Conservation (phyloP, 2,113 vertebrate species). For the Prionailurus bengalensis region DNA sequence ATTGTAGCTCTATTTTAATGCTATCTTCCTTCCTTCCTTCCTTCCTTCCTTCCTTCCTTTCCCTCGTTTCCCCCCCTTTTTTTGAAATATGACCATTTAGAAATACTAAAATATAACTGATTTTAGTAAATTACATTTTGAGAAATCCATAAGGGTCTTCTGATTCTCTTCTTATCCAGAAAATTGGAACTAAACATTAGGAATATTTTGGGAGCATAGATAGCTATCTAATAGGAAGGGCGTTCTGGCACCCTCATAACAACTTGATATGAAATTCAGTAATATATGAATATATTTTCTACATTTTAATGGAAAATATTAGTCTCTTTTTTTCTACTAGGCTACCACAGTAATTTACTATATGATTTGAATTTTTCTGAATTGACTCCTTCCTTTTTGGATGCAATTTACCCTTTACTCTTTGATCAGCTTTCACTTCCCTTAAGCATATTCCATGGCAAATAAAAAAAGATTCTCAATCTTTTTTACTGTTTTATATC, state of each 20-base stretch:
- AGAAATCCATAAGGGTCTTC: rapidly evolving
- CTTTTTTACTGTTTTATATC: neutral
- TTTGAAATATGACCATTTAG: neutral
- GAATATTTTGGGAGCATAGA: neutral
- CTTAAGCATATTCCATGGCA: neutral
- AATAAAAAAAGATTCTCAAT: neutral
- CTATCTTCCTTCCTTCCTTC: too few species aligned
- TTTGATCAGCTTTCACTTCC: neutral
- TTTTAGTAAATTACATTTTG: neutral
- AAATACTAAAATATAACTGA: neutral
- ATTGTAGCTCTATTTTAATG: neutral
- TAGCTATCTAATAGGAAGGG: rapidly evolving
- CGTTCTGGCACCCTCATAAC: neutral
- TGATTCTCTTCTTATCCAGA: neutral
- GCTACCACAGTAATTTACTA: neutral
- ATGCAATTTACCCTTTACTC: neutral
- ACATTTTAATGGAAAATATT: neutral
- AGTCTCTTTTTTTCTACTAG: neutral
- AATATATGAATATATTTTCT: neutral
- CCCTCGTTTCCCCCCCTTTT: neutral
- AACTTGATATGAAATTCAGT: neutral
- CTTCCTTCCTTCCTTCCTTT: neutral
- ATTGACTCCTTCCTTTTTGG: neutral
- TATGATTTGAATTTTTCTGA: neutral
- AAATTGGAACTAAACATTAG: rapidly evolving